Conservation (phyloP, 1,140 invertebrate species). For the Heliconius congener region DNA sequence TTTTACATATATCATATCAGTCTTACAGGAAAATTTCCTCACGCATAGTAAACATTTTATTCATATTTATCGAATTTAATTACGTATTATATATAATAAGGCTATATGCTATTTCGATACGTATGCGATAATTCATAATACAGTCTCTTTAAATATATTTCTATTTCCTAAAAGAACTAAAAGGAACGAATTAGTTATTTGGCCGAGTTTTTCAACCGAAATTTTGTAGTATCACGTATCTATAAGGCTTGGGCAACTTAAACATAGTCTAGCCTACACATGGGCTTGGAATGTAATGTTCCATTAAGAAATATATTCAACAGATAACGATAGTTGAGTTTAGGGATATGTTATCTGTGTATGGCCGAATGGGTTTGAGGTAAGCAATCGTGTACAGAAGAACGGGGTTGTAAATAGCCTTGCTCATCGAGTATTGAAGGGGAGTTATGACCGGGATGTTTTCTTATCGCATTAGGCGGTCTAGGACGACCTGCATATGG, state of each 20-base stretch:
- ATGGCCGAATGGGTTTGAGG: conserved; percentile 74
- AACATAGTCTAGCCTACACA: conserved; percentile 69
- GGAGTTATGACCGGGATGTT: conserved; percentile 65
- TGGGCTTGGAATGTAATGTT: conserved; percentile 75
- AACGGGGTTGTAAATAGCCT: conserved; percentile 79
- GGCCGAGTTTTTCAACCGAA: conserved; percentile 50
- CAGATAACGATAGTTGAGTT: conserved; percentile 62
- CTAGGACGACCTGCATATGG: conserved; percentile 71
- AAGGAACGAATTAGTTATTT: conserved; percentile 58
- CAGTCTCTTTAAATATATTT: conserved; percentile 62
- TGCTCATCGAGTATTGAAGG: conserved; percentile 79
- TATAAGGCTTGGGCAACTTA: conserved; percentile 71
- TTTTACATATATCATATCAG: conserved; percentile 56
- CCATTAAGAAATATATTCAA: conserved; percentile 73
- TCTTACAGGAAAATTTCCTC: conserved; percentile 67
- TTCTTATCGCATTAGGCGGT: conserved; percentile 69
- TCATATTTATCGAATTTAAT: conserved; percentile 27
- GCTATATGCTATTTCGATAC: conserved; percentile 52
- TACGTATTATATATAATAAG: conserved; percentile 47
- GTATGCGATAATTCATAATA: conserved; percentile 54
- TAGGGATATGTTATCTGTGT: conserved; percentile 72
- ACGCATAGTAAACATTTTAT: conserved; percentile 35
- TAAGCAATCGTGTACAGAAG: conserved; percentile 75
- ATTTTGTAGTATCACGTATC: conserved; percentile 59
- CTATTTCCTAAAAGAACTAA: conserved; percentile 44